Conservation (phyloP, 2,888 invertebrate species). For the Chelonus formosanus region DNA sequence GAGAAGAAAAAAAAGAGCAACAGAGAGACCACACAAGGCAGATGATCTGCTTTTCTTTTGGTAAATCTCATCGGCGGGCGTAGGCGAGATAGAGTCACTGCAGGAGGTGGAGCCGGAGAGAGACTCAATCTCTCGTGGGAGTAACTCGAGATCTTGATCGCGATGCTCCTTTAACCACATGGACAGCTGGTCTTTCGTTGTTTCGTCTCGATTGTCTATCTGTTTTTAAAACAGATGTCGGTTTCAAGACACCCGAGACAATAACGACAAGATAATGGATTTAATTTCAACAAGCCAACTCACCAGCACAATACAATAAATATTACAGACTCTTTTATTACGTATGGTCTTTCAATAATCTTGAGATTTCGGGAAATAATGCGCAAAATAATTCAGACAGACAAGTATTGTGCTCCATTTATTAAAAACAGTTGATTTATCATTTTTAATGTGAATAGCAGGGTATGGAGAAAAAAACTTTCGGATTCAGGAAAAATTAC, state of each 20-base stretch:
- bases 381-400: no score
- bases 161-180: constrained; percentile 46
- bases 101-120: constrained; percentile 36
- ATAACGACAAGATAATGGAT: constrained; percentile 53
- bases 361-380: background rate
- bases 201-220: constrained; percentile 35
- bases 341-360: background rate
- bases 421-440: no score
- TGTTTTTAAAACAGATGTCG: constrained; percentile 52
- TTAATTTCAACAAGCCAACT: constrained; percentile 47
- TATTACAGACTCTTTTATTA: background rate
- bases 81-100: constrained; percentile 39
- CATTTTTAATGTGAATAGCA: no score
- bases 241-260: constrained; percentile 52
- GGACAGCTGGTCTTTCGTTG: constrained; percentile 49
- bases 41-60: constrained; percentile 25
- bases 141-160: constrained; percentile 56
- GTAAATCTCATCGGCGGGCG: constrained; percentile 26
- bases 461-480: no score
- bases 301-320: constrained; percentile 5
- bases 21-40: constrained; percentile 14
- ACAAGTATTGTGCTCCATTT: no score
- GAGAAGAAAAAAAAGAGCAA: constrained; percentile 28
- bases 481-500: no score
- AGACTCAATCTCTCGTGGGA: constrained; percentile 42